phyloP scores from a whole-genome alignment of 1,140 invertebrate species.

The Drosophila kanapiae region DNA sequence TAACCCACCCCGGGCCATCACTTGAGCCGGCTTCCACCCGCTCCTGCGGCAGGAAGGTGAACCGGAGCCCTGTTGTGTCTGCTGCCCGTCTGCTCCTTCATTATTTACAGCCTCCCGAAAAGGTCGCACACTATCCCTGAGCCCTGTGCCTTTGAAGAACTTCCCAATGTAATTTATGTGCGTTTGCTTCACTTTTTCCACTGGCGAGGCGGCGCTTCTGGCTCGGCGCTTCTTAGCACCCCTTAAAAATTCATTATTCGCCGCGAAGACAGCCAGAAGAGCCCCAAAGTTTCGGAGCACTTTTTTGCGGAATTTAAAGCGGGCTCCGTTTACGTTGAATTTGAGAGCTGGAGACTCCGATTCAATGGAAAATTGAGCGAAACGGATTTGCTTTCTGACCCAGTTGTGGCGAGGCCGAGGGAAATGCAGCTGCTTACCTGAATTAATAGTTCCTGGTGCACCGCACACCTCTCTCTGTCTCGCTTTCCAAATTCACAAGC shows the following conservation, averaged over 20 bases:
- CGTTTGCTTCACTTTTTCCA: conserved; percentile 44
- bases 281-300: conserved; percentile 13
- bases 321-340: conserved; percentile 1
- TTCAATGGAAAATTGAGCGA: conserved; percentile 8
- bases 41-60: conserved; percentile 2
- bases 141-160: conserved; percentile 34
- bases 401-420: conserved; percentile 13
- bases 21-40: conserved; percentile 57
- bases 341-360: background rate
- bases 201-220: conserved; percentile 18
- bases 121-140: conserved; percentile 1
- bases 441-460: conserved; percentile 14
- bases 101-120: conserved; percentile 74
- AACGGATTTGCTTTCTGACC: conserved; percentile 11
- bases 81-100: conserved; percentile 70
- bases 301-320: conserved; percentile 9
- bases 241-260: conserved; percentile 74
- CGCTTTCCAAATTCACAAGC: conserved; percentile 1
- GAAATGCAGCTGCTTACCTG: conserved; percentile 28
- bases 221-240: conserved; percentile 28
- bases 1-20: conserved; percentile 12
- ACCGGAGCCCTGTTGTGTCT: conserved; percentile 60
- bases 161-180: conserved; percentile 61
- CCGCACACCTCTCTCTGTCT: background rate
- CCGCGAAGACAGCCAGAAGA: conserved; percentile 3